phyloP scores from a whole-genome alignment of 2,113 vertebrate species.

The Heteronetta atricapilla region DNA sequence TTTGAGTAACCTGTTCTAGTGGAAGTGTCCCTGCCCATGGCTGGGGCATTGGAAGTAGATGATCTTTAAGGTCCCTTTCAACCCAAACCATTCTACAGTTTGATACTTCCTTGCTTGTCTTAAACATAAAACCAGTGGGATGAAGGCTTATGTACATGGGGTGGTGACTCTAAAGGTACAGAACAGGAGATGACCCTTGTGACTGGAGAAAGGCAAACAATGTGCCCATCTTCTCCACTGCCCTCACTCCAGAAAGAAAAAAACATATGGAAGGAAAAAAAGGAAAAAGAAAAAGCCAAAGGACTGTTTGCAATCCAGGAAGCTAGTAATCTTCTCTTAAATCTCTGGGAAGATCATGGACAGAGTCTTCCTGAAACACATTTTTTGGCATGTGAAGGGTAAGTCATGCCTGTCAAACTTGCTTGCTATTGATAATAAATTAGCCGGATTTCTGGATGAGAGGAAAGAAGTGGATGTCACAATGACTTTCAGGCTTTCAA shows the following conservation, averaged over 20 bases:
- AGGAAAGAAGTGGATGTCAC: background rate
- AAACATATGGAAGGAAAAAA: background rate
- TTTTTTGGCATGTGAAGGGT: background rate
- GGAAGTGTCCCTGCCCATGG: too few relatives aligned
- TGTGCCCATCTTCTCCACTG: background rate
- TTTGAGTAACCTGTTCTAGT: too few relatives aligned
- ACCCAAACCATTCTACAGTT: too few relatives aligned
- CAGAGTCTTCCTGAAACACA: background rate
- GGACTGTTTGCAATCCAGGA: background rate
- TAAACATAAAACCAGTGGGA: background rate
- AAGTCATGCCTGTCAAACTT: background rate
- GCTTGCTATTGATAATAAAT: background rate
- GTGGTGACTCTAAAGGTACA: background rate
- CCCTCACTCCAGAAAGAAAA: background rate
- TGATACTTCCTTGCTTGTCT: background rate
- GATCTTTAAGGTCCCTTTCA: too few relatives aligned
- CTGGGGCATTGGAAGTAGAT: too few relatives aligned
- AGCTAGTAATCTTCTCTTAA: background rate
- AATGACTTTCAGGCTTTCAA: background rate
- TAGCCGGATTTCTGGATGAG: background rate
- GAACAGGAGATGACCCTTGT: background rate
- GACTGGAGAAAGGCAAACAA: background rate
- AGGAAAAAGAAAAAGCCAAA: background rate
- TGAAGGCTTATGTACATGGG: background rate
- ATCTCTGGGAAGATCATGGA: background rate